Percentiles rank a stretch among this genome's conserved stretches.
Evolutionary conservation across 2,113 vertebrate species (phyloP).

Genomic region (Phalacrocorax brasilianus): DNA sequence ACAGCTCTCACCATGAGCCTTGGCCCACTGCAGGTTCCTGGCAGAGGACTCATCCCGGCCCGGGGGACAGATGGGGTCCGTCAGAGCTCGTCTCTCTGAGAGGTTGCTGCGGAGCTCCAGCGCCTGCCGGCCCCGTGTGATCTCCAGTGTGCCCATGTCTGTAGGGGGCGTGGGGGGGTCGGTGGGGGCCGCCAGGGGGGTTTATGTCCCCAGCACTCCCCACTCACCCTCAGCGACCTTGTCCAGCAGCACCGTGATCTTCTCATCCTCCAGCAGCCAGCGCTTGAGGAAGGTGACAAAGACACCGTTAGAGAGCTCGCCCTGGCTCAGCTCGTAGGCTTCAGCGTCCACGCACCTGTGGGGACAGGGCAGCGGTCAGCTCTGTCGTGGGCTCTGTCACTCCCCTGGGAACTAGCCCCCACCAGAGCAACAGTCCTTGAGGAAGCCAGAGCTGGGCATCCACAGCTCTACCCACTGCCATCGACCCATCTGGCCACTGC

Average conservation of each 20-base stretch:
- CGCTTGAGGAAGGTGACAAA: constrained; percentile 84
- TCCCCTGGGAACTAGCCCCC: background rate
- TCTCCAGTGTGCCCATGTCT: constrained; percentile 86
- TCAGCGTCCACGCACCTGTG: constrained; percentile 80
- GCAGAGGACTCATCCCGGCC: constrained; percentile 72
- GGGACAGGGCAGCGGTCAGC: background rate
- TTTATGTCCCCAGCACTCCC: background rate
- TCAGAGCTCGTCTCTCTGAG: constrained; percentile 83
- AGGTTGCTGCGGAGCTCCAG: constrained; percentile 89
- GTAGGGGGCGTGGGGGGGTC: background rate
- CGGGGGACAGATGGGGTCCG: constrained; percentile 65
- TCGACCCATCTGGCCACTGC: accelerated
- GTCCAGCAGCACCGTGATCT: constrained; percentile 87
- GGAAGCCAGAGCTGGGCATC: background rate
- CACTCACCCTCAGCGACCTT: constrained; percentile 84
- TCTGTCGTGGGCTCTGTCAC: accelerated
- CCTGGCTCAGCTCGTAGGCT: constrained; percentile 84
- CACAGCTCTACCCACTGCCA: background rate
- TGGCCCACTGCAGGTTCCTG: constrained; percentile 86
- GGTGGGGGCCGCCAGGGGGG: accelerated
- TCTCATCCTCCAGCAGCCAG: constrained; percentile 83
- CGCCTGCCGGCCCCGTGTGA: constrained; percentile 83
- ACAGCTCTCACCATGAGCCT: constrained; percentile 75
- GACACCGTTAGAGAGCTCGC: constrained; percentile 81
- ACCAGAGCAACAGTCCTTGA: background rate